Percentiles rank a stretch among this genome's conserved stretches.
Conservation (phyloP, 2,797 vertebrate genomes). For the Forpus xanthops region DNA sequence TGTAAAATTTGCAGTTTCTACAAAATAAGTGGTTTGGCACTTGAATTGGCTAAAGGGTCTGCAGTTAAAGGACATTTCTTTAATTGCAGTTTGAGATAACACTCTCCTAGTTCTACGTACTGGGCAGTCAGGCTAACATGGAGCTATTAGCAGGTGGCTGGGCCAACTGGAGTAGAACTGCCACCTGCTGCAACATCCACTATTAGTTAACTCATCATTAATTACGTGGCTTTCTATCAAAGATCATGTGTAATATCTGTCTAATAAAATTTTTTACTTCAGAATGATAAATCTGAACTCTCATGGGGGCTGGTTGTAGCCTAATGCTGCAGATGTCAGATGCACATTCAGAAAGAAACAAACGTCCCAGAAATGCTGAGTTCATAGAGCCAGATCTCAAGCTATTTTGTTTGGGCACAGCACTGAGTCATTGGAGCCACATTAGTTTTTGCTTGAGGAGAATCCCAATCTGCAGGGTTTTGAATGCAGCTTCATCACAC, state of each 20-base stretch:
- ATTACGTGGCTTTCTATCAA: slow-evolving; percentile 30
- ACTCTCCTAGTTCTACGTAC: background rate
- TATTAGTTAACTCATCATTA: slow-evolving; percentile 67
- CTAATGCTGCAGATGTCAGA: background rate
- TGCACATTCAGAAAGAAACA: background rate
- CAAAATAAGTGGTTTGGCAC: background rate
- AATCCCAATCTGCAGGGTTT: background rate
- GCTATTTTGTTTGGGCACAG: background rate
- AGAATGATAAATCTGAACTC: background rate
- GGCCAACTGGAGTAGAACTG: slow-evolving; percentile 55
- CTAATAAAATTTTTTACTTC: background rate
- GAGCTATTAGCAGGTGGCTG: slow-evolving; percentile 54
- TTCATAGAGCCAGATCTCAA: background rate
- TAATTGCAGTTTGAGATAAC: background rate
- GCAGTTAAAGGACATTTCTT: background rate
- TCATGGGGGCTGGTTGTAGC: background rate
- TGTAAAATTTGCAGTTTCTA: background rate
- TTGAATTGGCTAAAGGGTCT: background rate
- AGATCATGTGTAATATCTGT: background rate
- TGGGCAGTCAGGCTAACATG: background rate
- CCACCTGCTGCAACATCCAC: slow-evolving; percentile 44
- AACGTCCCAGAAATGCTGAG: background rate
- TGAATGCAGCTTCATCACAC: background rate
- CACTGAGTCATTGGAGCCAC: background rate
- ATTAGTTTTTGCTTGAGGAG: background rate